These are phyloP conservation scores for Eubasilissa regina DNA, from an alignment of 1,140 invertebrate species.

Conservation along the genomic window DNA sequence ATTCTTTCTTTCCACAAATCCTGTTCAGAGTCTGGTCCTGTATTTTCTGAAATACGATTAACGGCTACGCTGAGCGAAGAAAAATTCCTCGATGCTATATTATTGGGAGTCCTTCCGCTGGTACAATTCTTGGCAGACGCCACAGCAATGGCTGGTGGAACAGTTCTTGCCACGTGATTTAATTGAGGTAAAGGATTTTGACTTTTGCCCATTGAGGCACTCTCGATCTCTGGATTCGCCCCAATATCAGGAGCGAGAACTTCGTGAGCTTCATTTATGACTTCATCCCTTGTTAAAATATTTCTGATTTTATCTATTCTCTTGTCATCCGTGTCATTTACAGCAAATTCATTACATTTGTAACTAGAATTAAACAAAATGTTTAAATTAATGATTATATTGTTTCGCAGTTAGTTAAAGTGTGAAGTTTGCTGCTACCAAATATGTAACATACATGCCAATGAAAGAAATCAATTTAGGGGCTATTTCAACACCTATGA, in stretches of 20 bases:
- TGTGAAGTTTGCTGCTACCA: too few species aligned
- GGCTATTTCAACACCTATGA: too few species aligned
- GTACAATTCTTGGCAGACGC: slow-evolving; percentile 45
- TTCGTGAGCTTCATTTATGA: slow-evolving; percentile 51
- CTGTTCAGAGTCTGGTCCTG: slow-evolving; percentile 37
- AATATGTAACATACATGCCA: too few species aligned
- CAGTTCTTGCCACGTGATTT: slow-evolving; percentile 58
- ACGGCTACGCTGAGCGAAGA: slow-evolving; percentile 49
- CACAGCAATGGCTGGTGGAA: slow-evolving; percentile 33
- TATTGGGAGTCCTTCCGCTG: slow-evolving; percentile 56
- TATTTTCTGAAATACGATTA: slow-evolving; percentile 40
- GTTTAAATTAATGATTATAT: slow-evolving; percentile 46
- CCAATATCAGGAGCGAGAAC: slow-evolving; percentile 60
- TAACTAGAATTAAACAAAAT: slow-evolving; percentile 75
- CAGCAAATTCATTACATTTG: slow-evolving; percentile 85
- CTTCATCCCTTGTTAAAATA: slow-evolving; percentile 61
- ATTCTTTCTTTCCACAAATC: slow-evolving; percentile 19
- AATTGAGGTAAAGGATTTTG: slow-evolving; percentile 53
- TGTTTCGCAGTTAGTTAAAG: background rate
- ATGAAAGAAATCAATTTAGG: too few species aligned
- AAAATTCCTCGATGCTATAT: slow-evolving; percentile 62
- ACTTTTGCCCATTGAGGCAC: slow-evolving; percentile 59
- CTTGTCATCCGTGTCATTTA: slow-evolving; percentile 80
- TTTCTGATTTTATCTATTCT: slow-evolving; percentile 76
- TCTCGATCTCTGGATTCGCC: slow-evolving; percentile 59